These are phyloP conservation scores for Mantis religiosa DNA, from an alignment of 2,888 invertebrate species.

Conservation along the genomic window DNA sequence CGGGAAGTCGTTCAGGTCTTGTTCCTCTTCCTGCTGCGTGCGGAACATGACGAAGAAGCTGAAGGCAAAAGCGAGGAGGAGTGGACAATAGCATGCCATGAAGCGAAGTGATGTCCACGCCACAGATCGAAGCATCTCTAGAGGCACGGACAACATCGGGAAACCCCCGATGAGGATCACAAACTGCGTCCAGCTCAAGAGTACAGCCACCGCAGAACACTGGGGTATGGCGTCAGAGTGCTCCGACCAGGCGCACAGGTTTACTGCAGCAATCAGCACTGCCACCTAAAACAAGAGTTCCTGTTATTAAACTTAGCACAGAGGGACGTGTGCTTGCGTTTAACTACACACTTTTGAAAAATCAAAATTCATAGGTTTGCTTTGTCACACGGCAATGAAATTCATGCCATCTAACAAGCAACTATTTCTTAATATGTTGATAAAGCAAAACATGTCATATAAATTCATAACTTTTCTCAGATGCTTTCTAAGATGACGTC, in stretches of 20 bases:
- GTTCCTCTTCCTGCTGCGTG: not conserved
- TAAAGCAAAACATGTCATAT: too few species aligned
- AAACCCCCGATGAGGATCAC: not conserved
- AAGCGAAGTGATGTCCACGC: not conserved
- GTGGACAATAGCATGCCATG: not conserved
- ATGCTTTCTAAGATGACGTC: too few species aligned
- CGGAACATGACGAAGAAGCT: constrained; percentile 5
- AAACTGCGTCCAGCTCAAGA: constrained; percentile 2
- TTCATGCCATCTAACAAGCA: too few species aligned
- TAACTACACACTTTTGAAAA: too few species aligned
- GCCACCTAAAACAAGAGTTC: not conserved
- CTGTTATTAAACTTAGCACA: not conserved
- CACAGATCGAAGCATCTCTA: constrained; percentile 1
- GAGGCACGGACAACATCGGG: not conserved
- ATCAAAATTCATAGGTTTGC: too few species aligned
- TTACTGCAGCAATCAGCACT: not conserved
- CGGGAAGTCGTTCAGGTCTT: not conserved
- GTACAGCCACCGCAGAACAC: not conserved
- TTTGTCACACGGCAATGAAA: too few species aligned
- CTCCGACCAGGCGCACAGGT: not conserved
- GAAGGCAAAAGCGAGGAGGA: not conserved
- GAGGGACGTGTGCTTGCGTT: too few species aligned
- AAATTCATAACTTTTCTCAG: too few species aligned
- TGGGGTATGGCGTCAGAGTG: not conserved
- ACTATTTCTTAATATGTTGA: too few species aligned